Percentiles rank a stretch among this genome's conserved stretches.
These are phyloP conservation scores for Antheraea mylitta DNA, from an alignment of 1,140 invertebrate species.

Conservation along the genomic window DNA sequence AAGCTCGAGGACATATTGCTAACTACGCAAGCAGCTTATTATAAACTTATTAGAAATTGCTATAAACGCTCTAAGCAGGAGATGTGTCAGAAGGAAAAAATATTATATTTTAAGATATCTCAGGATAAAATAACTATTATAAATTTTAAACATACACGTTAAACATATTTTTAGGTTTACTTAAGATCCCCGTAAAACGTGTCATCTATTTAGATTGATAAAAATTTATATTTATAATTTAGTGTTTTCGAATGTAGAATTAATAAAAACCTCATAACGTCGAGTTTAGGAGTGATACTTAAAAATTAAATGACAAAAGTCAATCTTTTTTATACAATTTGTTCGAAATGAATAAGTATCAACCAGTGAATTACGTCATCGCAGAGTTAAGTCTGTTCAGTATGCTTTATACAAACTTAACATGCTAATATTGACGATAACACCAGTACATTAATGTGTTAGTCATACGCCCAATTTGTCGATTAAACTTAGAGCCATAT, in stretches of 20 bases:
- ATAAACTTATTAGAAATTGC: not conserved
- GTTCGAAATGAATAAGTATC: not conserved
- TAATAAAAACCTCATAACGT: too few species aligned
- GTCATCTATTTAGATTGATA: too few species aligned
- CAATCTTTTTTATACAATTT: not conserved
- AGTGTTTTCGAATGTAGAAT: too few species aligned
- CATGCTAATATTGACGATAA: not conserved
- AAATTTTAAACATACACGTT: not conserved
- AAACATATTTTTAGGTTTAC: too few species aligned
- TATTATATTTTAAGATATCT: too few species aligned
- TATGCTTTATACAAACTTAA: not conserved
- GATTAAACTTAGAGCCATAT: too few species aligned
- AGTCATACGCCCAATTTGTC: not conserved
- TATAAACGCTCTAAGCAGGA: not conserved
- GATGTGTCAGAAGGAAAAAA: not conserved
- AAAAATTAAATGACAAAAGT: too few species aligned
- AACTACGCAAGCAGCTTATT: constrained; percentile 10
- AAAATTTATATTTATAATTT: too few species aligned
- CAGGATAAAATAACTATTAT: not conserved
- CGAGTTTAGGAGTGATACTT: too few species aligned
- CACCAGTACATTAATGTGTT: not conserved
- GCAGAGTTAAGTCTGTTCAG: not conserved
- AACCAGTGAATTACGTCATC: not conserved
- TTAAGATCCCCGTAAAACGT: too few species aligned
- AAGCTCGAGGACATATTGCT: not conserved